A percentile compares a stretch with the other conserved stretches of the same genome.
Evolutionary conservation across 2,888 invertebrate genomes (phyloP).

Genomic region (Zaprionus obscuricornis): DNA sequence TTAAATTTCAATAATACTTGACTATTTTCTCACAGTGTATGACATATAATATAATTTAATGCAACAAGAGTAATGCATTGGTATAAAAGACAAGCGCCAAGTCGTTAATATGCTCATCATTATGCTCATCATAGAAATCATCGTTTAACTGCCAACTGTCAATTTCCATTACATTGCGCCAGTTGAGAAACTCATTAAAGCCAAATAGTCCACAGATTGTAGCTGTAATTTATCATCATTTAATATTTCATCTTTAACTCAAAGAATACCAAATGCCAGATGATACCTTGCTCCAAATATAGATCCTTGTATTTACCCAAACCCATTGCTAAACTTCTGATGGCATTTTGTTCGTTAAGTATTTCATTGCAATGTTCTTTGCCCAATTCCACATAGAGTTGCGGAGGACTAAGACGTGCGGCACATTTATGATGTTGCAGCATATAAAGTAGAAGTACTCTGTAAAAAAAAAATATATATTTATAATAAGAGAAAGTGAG

Average conservation of each 20-base stretch:
- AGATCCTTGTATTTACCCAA: slow-evolving; percentile 79
- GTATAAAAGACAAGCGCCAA: slow-evolving; percentile 73
- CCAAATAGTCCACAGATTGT: slow-evolving; percentile 78
- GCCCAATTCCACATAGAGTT: slow-evolving; percentile 65
- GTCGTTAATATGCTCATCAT: slow-evolving; percentile 67
- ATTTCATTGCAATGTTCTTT: slow-evolving; percentile 69
- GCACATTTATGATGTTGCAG: slow-evolving; percentile 78
- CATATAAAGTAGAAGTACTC: slow-evolving; percentile 75
- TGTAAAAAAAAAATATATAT: slow-evolving; percentile 24
- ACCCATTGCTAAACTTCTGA: slow-evolving; percentile 70
- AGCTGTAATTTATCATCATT: slow-evolving; percentile 48
- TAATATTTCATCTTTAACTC: no score
- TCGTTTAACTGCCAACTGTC: slow-evolving; percentile 56
- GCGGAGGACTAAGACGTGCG: slow-evolving; percentile 51
- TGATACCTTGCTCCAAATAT: slow-evolving; percentile 80
- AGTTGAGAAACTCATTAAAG: slow-evolving; percentile 78
- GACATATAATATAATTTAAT: no score
- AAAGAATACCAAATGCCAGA: no score
- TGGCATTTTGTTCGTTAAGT: slow-evolving; percentile 75
- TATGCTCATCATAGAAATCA: slow-evolving; percentile 14
- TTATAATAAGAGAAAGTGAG: neutral
- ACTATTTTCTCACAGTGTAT: no score
- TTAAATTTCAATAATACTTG: no score
- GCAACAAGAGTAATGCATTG: slow-evolving; percentile 74
- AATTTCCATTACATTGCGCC: slow-evolving; percentile 72